Base-by-base conservation (phyloP, 2,797 vertebrate species). In the Chelidonichthys spinosus region DNA sequence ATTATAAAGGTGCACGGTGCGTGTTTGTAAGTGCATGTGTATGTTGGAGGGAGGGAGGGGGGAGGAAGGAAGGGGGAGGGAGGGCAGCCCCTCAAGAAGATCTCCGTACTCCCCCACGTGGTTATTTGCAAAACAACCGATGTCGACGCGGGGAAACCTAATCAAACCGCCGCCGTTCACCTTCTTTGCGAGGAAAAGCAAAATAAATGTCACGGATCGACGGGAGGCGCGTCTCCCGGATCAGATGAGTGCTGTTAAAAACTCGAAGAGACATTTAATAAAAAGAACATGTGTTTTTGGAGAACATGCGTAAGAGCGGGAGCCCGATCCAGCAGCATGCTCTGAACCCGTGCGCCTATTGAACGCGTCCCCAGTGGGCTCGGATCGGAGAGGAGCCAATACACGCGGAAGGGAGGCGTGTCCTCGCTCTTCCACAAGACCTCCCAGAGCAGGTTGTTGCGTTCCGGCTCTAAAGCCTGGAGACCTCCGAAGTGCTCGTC, bases 401-500 rank as follows among this genome's bases (percentile, higher is more conserved):
- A 78, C 95, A 92, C 83, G 83, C 87, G 69, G 83, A 90, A 84
- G 76, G 93, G 87, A 68, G 95, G 96, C 95, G 96, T 95, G 95
- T 94, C 94, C 79, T 92, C 85, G 44, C 90, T 91, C 85, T 90
- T 90, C 91, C 79, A 86, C 90, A 85, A 91, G 93, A 93, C 93
- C 93, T 94, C 95, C 92, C 94, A 91, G 90, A 93, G 95, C 94
- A 93, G 93, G 94, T 93, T 94, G 94, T 93, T 94, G 94, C 94
- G 92, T 92, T 93, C 89, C 86, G 87, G 93, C 95, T 97, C 95
- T 98, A 98, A 97, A 98, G 96, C 96, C 89, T 91, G 89, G 93
- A 94, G 94, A 96, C 91, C 94, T 93, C 93, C 90, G 87, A 92
- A 93, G 94, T 87, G 92, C 91, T 90, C 91, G 93, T 93, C 96